Evolutionary conservation across 2,888 invertebrate genomes (phyloP).

Genomic region (Drosophila dives): DNA sequence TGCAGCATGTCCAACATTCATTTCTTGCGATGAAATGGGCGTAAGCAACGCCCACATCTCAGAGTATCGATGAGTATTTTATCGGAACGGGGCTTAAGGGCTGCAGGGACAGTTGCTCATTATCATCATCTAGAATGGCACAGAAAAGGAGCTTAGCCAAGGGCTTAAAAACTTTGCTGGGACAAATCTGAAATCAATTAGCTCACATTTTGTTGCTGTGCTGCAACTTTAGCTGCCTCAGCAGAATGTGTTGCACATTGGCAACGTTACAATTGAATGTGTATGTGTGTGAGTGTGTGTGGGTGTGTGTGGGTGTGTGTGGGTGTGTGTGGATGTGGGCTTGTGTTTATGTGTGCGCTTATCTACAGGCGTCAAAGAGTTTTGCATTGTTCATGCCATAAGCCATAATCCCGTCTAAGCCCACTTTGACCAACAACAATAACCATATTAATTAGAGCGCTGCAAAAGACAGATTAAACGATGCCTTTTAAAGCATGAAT

Average conservation of each 20-base stretch:
- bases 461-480: conserved; percentile 8
- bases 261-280: not conserved
- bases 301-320: not conserved
- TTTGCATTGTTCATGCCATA: conserved; percentile 42
- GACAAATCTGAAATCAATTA: conserved; percentile 51
- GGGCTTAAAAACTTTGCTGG: conserved; percentile 28
- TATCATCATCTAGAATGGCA: conserved; percentile 30
- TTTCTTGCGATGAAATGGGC: not conserved
- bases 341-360: conserved; percentile 1
- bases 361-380: conserved; percentile 36
- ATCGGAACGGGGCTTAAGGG: conserved; percentile 5
- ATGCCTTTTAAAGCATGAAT: not conserved
- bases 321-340: not conserved
- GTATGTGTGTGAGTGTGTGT: not conserved
- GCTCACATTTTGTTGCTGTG: conserved; percentile 29
- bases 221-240: conserved; percentile 23
- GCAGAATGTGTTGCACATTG: conserved; percentile 21
- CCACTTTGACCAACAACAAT: conserved; percentile 13
- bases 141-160: conserved; percentile 30
- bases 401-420: conserved; percentile 48
- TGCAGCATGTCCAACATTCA: conserved; percentile 22
- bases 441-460: conserved; percentile 20
- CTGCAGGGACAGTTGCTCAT: conserved; percentile 24
- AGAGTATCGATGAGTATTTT: conserved; percentile 12
- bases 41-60: not conserved